phyloP scores from a whole-genome alignment of 2,113 vertebrate species.

The Mohoua ochrocephala region DNA sequence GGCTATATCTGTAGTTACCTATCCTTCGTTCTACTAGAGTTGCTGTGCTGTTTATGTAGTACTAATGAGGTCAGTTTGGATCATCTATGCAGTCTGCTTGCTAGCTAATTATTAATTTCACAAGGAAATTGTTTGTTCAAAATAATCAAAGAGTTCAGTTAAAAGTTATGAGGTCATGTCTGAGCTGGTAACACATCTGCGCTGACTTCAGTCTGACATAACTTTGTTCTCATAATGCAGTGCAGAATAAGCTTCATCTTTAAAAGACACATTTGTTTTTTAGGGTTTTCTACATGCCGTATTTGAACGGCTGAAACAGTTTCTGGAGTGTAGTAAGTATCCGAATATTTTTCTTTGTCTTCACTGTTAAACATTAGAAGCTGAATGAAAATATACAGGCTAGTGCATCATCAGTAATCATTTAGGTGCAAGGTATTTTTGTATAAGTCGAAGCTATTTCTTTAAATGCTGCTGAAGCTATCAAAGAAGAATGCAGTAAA shows the following conservation, averaged over 20 bases:
- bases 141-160: not conserved
- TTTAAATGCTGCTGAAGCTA: not conserved
- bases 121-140: not conserved
- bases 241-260: not conserved
- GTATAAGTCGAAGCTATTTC: not conserved
- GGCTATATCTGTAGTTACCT: not conserved
- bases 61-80: not conserved
- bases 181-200: not conserved
- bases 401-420: not conserved
- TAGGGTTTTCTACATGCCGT: constrained; percentile 90
- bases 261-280: not conserved
- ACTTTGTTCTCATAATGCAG: not conserved
- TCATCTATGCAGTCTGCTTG: not conserved
- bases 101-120: not conserved
- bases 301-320: constrained; percentile 92
- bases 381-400: not conserved
- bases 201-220: not conserved
- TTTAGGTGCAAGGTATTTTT: not conserved
- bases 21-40: not conserved
- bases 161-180: not conserved
- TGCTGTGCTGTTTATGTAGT: not conserved
- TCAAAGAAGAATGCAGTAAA: not conserved
- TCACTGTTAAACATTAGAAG: not conserved
- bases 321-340: constrained; percentile 94
- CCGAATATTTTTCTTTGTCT: not conserved